These are phyloP conservation scores for Cerastis rubricosa DNA, from an alignment of 2,888 invertebrate genomes.

Conservation along the genomic window DNA sequence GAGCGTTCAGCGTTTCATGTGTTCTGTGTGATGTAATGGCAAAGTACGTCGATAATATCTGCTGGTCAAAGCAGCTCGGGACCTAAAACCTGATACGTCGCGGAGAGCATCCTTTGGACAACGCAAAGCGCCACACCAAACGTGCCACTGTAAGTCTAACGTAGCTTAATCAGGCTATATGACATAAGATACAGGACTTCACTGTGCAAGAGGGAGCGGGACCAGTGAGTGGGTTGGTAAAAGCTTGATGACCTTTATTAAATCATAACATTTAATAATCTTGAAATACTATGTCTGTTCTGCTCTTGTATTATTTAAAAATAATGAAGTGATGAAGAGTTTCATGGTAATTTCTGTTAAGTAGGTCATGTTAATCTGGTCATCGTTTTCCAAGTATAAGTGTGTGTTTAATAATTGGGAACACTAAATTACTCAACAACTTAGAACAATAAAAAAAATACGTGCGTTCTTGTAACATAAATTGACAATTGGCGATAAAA, in stretches of 20 bases:
- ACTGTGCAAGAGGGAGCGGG: neutral
- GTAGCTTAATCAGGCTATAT: conserved; percentile 6
- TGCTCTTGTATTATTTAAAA: neutral
- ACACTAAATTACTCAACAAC: too few species aligned
- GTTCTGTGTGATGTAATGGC: neutral
- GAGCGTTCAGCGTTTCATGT: neutral
- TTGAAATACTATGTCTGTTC: neutral
- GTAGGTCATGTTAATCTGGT: neutral
- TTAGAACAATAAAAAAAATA: neutral
- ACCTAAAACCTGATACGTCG: conserved; percentile 11
- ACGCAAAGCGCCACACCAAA: conserved; percentile 16
- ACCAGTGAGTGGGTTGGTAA: neutral
- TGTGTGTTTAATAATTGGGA: neutral
- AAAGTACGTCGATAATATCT: conserved; percentile 8
- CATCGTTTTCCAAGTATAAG: neutral
- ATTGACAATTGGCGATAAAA: conserved; percentile 12
- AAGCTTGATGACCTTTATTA: neutral
- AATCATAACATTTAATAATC: neutral
- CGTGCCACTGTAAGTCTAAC: conserved; percentile 35
- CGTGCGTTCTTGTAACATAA: neutral
- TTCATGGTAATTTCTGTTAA: neutral
- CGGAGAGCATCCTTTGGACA: conserved; percentile 18
- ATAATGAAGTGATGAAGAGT: neutral
- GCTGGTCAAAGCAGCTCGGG: conserved; percentile 21
- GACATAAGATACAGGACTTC: neutral